Conservation (phyloP, 1,140 invertebrate species). For the Drosophila bocqueti region DNA sequence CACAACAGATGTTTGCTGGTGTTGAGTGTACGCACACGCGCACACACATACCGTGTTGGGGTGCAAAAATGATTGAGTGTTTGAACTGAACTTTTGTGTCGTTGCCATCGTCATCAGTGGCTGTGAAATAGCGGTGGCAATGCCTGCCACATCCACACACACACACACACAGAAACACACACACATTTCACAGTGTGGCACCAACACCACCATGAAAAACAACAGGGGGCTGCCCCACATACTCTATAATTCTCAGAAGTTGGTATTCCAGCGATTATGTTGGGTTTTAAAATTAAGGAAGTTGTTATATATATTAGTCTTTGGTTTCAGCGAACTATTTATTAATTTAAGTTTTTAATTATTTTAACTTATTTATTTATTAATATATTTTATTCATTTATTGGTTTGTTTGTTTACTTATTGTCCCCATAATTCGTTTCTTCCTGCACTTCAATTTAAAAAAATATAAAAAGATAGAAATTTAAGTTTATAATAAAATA, state of each 20-base stretch:
- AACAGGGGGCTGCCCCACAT: conserved; percentile 6
- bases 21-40: conserved; percentile 23
- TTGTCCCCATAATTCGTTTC: too few relatives aligned
- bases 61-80: conserved; percentile 80
- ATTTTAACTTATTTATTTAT: too few relatives aligned
- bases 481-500: too few relatives aligned
- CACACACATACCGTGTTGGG: conserved; percentile 28
- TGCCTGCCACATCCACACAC: conserved; percentile 4
- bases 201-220: neutral
- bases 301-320: too few relatives aligned
- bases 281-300: neutral
- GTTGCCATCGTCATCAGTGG: conserved; percentile 27
- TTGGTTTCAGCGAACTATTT: neutral
- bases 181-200: conserved; percentile 5
- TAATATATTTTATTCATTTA: too few relatives aligned
- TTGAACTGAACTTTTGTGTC: conserved; percentile 73
- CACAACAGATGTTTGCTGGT: conserved; percentile 49
- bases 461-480: too few relatives aligned
- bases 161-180: neutral
- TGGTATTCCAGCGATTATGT: neutral
- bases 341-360: neutral
- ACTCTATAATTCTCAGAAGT: neutral
- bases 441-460: too few relatives aligned
- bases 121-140: conserved; percentile 12
- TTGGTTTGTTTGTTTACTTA: too few relatives aligned